Evolutionary conservation across 1,140 invertebrate genomes (phyloP), one percentile per base, ranked within the genome.

Genomic region (Drosophila oshimai): DNA sequence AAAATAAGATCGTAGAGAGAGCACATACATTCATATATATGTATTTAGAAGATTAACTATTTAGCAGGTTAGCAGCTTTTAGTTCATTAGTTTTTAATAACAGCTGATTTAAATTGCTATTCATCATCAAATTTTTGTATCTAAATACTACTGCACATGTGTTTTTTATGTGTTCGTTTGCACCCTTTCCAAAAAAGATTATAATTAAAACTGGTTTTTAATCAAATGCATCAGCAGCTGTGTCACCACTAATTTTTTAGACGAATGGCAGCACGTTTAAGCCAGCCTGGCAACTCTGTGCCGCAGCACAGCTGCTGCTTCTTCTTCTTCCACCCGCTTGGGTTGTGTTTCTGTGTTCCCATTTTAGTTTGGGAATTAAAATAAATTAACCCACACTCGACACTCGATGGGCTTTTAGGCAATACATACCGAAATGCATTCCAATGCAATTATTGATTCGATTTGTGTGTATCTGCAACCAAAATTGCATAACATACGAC

Each of bases 291-390:
- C 46, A 51, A 39, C 67, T 12, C 44, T 15, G 15, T 64, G 28
- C 29, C 12, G 22, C 36, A 12, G 28, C 53, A 58, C 58, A 61
- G 54, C 58, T 60, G 58, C 54, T 62, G 3, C 37, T 31, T 60
- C 57, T 60, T 60, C 53, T 44, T 45, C 31, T 60, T 33, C 58
- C 58, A 57, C 68, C 67, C 68, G 68, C 67, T 60, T 60, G 67
- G 68, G 68, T 70, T 44, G 68, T 20, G 34, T 28, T 44, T 26
- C 31, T 10, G 33, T 61, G 47, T 39, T 49, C 55, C 69, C 69
- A 65, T 36, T 73, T 61, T 73, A 54, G 58, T 73, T 74, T 64
- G 61, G 61, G 70, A 74, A 73, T 74, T 73, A 74, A 73, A 73
- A 74, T 64, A 74, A 73, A 74, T 74, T 72, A 72, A 73, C 70